These are phyloP conservation scores for Gibbula magus DNA, from an alignment of 2,888 invertebrate genomes.

Conservation along the genomic window DNA sequence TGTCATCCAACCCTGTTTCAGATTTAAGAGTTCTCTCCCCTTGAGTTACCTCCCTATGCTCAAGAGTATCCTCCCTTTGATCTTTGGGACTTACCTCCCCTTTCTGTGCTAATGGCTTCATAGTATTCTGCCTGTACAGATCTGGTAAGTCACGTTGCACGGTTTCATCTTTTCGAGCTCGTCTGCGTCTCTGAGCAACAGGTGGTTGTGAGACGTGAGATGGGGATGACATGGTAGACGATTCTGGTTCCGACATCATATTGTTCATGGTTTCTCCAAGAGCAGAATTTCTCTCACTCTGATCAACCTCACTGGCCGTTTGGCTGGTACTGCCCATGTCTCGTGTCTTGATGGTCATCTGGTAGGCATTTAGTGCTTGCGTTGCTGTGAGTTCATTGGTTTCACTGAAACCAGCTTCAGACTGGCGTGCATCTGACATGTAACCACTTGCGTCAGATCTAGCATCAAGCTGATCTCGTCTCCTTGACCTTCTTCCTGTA, in stretches of 20 bases:
- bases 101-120: neutral
- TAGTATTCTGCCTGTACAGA: neutral
- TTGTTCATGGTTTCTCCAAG: neutral
- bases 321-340: constrained; percentile 31
- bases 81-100: neutral
- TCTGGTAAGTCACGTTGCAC: neutral
- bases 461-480: neutral
- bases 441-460: neutral
- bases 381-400: constrained; percentile 50
- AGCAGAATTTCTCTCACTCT: constrained; percentile 10
- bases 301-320: constrained; percentile 5
- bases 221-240: neutral
- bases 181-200: neutral
- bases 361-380: constrained; percentile 57
- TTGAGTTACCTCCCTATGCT: too few relatives aligned
- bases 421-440: neutral
- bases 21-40: neutral
- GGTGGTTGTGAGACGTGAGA: neutral
- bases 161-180: neutral
- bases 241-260: neutral
- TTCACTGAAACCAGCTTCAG: constrained; percentile 31
- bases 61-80: neutral
- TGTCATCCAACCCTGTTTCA: neutral
- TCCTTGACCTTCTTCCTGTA: neutral
- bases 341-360: constrained; percentile 50